Base-by-base conservation (phyloP, 2,113 vertebrate genomes). In the Cyanoliseus patagonus region DNA sequence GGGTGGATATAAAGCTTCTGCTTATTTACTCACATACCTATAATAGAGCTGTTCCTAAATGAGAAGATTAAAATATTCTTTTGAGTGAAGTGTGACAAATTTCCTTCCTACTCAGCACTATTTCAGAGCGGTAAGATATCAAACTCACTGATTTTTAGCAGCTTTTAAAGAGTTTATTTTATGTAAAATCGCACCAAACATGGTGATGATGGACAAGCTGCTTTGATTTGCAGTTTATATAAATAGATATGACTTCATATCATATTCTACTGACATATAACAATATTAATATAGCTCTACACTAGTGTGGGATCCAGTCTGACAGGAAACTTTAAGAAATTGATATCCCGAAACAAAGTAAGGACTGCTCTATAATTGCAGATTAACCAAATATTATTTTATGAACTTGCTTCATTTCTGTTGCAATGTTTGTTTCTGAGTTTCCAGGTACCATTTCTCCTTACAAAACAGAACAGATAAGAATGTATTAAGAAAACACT, bases 401-500 rank as follows among this genome's bases (percentile, higher is more conserved):
- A 92, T 53, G 86, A 53, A 61, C 92, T 96, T 94, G 42, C 11
- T 90, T 83, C 72, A 69, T 84, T 87, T 81, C 41, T 85, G 63
- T 95, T 95, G 83, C 95, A 92, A 96, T 97, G 78, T 96, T 97
- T 92, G 95, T 86, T 96, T 91, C 83, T 86, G 5, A 69, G 86
- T 97, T 97, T 97, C 87, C 92, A 95, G 92, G 95, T 83, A 90
- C 57, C 6, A 0, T 84, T 67, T 95, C 44, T 77, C 67, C 90
- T 94, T 87, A 83, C 39, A 84, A 94, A 95, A 78, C 28, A 37
- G 7, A 88, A 25, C n/a, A 57, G 81, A 67, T 94, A 85, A 95
- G 83, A 94, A 95, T 92, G 67, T 89, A 75, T 86, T 97, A 97
- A 95, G 92, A 90, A 92, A 93, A 93, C 67, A 85, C 82, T 95